phyloP scores from a whole-genome alignment of 2,888 invertebrate species.

The Boloria selene region DNA sequence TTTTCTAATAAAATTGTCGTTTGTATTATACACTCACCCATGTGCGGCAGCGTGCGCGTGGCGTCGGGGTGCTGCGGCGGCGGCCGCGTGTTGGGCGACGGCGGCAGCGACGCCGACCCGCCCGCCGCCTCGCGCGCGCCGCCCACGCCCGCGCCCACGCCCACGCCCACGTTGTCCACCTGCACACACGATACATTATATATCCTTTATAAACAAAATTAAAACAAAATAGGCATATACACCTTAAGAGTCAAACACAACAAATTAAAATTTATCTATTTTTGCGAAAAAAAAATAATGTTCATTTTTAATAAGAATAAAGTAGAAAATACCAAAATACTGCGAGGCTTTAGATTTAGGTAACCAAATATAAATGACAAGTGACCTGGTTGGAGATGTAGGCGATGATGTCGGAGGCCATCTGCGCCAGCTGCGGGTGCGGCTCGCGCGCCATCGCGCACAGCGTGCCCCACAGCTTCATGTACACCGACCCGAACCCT shows the following conservation, averaged over 20 bases:
- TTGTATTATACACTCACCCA: too few relatives aligned
- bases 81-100: conserved; percentile 82
- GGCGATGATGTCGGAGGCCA: conserved; percentile 90
- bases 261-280: too few relatives aligned
- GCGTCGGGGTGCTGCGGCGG: conserved; percentile 52
- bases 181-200: too few relatives aligned
- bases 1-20: too few relatives aligned
- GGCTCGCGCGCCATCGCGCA: conserved; percentile 92
- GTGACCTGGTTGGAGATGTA: conserved; percentile 89
- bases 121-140: conserved; percentile 43
- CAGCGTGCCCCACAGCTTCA: conserved; percentile 94
- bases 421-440: conserved; percentile 89
- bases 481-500: conserved; percentile 90
- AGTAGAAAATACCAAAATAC: not conserved
- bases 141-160: conserved; percentile 49
- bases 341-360: not conserved
- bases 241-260: too few relatives aligned
- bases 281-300: too few relatives aligned
- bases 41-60: conserved; percentile 56
- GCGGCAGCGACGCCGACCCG: conserved; percentile 81
- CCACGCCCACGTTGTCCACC: conserved; percentile 62
- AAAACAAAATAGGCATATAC: too few relatives aligned
- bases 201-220: too few relatives aligned
- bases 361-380: not conserved
- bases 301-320: not conserved